Evolutionary conservation across 2,797 vertebrate species (phyloP), one percentile per base, ranked within the genome.

Genomic region (Sphaeramia orbicularis): DNA sequence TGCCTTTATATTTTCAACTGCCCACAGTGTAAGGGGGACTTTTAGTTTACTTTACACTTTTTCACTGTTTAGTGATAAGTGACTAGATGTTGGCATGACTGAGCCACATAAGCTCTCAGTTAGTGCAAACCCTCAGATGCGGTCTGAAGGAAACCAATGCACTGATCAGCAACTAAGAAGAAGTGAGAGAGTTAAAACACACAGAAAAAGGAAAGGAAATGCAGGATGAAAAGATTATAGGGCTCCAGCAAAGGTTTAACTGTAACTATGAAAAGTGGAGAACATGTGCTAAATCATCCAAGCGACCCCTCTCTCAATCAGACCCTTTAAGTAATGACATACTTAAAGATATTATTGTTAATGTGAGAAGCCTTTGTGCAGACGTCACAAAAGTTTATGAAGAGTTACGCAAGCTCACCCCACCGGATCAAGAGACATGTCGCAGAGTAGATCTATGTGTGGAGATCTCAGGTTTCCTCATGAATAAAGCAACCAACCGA

Each of bases 381-480:
- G 42, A 74, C 19, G 13, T 73, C 14, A 49, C 71, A 30, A 10
- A 1, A 8, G 43, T 62, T 41, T 80, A 77, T 58, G 54, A 77
- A 10, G 51, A 78, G 1, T 19, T 80, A 12, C 30, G 47, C 0
- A 16, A 47, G 32, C n/a, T 78, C 36, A 32, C 62, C 68, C 63
- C 50, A 44, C 58, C 77, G 42, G 43, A 74, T 7, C 66, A 71
- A 14, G 74, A 71, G 1, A 63, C 8, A 0, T 14, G 41, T 36
- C 15, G 9, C 21, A 76, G n/a, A 55, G 68, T 78, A 12, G 64
- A 81, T 78, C n/a, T 37, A 42, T 84, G 64, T 73, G 67, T 44
- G 10, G 14, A 70, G 48, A 36, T 75, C n/a, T 78, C 66, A 1
- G 41, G 16, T 0, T 81, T 70, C n/a, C 45, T 75, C 10, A 48